Conservation (phyloP, 2,113 vertebrate species). For the Galemys pyrenaicus region DNA sequence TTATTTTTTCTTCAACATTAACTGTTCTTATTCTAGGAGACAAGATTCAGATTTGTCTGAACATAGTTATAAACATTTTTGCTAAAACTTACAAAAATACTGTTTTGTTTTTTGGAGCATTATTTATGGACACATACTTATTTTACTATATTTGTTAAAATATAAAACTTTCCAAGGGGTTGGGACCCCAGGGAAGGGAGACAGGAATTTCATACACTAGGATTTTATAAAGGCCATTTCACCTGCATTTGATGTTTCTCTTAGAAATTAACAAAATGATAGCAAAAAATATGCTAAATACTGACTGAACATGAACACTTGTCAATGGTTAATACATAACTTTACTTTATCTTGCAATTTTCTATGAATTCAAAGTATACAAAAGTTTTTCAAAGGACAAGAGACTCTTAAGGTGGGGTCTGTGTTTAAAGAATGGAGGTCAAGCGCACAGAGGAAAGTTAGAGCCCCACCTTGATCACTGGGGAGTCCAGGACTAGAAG, state of each 20-base stretch:
- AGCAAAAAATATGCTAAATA: not conserved
- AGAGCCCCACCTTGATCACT: too few species aligned
- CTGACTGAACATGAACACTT: not conserved
- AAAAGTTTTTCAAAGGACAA: not conserved
- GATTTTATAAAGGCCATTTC: not conserved
- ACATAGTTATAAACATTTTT: not conserved
- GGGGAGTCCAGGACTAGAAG: not conserved
- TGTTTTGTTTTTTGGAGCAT: too few species aligned
- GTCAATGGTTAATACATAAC: not conserved
- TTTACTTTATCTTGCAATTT: not conserved
- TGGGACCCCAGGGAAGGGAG: not conserved
- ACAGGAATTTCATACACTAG: rapidly evolving
- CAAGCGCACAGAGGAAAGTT: rapidly evolving
- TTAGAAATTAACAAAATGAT: not conserved
- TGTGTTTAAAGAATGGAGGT: not conserved
- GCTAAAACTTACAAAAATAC: not conserved
- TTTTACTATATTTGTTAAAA: not conserved
- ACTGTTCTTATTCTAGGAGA: not conserved
- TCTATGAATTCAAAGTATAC: not conserved
- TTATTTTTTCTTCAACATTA: not conserved
- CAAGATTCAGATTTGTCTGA: not conserved
- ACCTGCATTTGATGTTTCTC: not conserved
- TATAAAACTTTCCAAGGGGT: not conserved
- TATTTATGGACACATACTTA: not conserved
- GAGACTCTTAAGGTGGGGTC: not conserved